Evolutionary conservation across 1,140 invertebrate genomes (phyloP).

Genomic region (Solenopsis fugax): DNA sequence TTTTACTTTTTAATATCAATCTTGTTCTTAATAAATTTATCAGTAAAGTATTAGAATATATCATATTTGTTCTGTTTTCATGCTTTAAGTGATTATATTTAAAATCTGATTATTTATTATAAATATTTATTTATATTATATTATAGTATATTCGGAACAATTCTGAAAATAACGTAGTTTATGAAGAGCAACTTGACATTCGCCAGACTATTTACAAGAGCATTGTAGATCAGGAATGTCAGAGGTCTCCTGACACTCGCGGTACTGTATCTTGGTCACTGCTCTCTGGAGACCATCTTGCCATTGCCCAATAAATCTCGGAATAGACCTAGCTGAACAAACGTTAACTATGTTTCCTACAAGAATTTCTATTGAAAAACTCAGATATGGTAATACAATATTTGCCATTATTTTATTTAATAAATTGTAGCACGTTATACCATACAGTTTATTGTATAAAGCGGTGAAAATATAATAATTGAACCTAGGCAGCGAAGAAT

Average conservation of each 20-base stretch:
- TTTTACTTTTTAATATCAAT: neutral
- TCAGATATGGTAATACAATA: neutral
- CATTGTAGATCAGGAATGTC: conserved; percentile 29
- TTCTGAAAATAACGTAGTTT: conserved; percentile 21
- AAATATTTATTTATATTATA: neutral
- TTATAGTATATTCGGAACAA: neutral
- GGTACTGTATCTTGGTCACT: conserved; percentile 69
- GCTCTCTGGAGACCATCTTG: conserved; percentile 55
- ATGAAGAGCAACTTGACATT: conserved; percentile 48
- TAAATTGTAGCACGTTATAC: neutral
- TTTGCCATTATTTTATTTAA: neutral
- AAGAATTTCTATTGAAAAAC: conserved; percentile 19
- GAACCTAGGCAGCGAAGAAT: neutral
- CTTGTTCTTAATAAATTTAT: neutral
- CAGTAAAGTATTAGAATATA: neutral
- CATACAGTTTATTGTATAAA: neutral
- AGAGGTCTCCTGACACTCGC: conserved; percentile 46
- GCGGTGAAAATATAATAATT: neutral
- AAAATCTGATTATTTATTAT: neutral
- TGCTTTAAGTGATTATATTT: neutral
- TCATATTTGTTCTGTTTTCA: neutral
- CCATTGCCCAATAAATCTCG: conserved; percentile 2
- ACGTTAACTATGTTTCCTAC: conserved; percentile 14
- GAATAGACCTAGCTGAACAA: conserved; percentile 50
- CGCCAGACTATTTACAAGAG: conserved; percentile 55